Base-by-base conservation (phyloP, 2,113 vertebrate genomes). In the Polyodon spathula region DNA sequence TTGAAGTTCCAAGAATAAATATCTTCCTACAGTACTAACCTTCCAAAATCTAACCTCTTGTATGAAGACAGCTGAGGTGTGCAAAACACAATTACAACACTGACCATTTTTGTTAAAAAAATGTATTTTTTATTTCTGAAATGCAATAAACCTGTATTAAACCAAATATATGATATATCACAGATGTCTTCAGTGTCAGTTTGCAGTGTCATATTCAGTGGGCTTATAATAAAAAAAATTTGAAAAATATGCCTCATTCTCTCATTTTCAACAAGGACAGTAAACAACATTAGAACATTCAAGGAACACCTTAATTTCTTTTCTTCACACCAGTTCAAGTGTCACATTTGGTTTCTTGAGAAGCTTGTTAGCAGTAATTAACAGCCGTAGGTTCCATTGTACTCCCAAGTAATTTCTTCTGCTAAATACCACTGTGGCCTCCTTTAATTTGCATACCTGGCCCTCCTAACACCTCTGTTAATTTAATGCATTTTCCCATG, bases 281-380 rank as follows among this genome's bases (percentile, higher is more conserved):
- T 51, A 56, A 37, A 43, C n/a, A 1, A 9, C 12, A 10, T 51
- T 50, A 6, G 17, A 17, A 15, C 52, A 51, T 56, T 55, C 42
- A 40, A 42, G 38, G 57, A 14, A 62, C 15, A 40, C 56, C 39
- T 40, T 63, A 9, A 62, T 67, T 65, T 65, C 51, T 81, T 86
- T 86, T 88, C 82, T 57, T 84, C 84, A 80, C 81, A 81, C 81
- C 76, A 84, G 74, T 78, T 78, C 75, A 77, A 84, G 80, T 86
- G 84, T 88, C 76, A 81, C 81, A 84, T 81, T 76, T 75, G 68
- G 77, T 78, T 80, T 81, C 76, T 81, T 56, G 78, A 73, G 79
- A 86, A 84, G 76, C 86, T 84, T 84, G 84, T 88, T 81, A 87
- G 81, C 78, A 78, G 87, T 93, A 92, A 94, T 93, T 89, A 92